Conservation (phyloP, 2,888 invertebrate species). For the Leistus spinibarbis region DNA sequence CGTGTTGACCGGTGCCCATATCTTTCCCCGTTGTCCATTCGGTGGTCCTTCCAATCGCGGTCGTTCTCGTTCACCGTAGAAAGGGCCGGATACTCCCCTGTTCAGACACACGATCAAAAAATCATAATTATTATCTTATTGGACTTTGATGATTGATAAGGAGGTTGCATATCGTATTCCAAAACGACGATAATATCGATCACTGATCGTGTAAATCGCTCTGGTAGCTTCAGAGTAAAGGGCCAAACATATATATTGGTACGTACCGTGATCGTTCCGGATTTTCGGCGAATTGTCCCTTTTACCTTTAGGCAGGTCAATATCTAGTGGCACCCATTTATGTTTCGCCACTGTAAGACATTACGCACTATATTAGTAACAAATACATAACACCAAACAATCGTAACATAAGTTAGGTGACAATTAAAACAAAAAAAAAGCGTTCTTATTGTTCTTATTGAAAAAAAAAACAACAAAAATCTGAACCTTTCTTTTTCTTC, state of each 20-base stretch:
- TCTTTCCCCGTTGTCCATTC: conserved; percentile 40
- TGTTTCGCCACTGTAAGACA: conserved; percentile 63
- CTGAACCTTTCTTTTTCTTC: conserved; percentile 34
- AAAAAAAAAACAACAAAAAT: not conserved
- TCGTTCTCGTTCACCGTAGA: conserved; percentile 56
- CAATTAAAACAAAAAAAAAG: not conserved
- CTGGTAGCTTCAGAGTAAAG: not conserved
- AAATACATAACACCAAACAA: conserved; percentile 7
- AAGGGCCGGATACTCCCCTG: conserved; percentile 44
- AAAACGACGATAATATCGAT: too few relatives aligned
- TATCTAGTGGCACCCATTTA: conserved; percentile 92
- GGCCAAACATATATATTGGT: not conserved
- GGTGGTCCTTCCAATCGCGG: conserved; percentile 52
- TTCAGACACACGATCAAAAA: not conserved
- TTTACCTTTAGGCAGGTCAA: conserved; percentile 77
- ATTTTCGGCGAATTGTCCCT: conserved; percentile 63
- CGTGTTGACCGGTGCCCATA: conserved; percentile 22
- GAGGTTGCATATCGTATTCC: too few relatives aligned
- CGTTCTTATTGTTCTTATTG: not conserved
- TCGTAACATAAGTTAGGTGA: not conserved
- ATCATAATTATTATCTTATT: not conserved
- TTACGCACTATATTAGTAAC: conserved; percentile 35
- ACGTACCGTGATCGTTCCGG: conserved; percentile 40
- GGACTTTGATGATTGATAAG: too few relatives aligned
- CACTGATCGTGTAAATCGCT: too few relatives aligned